Conservation (phyloP, 2,797 vertebrate genomes). For the Diplodus sargus region DNA sequence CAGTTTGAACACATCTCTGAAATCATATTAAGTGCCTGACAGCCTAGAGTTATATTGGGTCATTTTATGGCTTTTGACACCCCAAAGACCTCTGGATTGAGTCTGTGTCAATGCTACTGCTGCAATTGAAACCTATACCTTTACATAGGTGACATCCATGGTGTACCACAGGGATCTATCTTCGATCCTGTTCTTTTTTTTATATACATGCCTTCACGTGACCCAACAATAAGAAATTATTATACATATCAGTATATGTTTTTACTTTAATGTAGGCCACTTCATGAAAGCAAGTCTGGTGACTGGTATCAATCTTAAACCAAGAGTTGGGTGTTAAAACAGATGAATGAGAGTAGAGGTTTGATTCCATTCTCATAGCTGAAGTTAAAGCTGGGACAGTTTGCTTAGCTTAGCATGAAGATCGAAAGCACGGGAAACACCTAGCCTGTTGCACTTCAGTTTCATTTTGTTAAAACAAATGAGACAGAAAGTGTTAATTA, state of each 20-base stretch:
- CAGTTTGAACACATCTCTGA: neutral
- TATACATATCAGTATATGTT: neutral
- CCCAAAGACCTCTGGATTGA: neutral
- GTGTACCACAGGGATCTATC: constrained; percentile 1
- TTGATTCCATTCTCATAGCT: neutral
- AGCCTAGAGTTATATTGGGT: neutral
- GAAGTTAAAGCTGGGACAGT: neutral
- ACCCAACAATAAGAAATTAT: neutral
- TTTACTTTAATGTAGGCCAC: neutral
- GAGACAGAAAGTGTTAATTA: neutral
- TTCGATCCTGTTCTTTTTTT: neutral
- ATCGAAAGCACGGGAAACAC: neutral
- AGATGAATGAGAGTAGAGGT: neutral
- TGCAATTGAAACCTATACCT: neutral
- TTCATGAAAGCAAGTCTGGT: neutral
- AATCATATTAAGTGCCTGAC: neutral
- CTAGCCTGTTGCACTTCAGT: neutral
- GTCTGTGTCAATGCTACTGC: neutral
- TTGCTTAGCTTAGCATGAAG: neutral
- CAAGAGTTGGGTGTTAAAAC: neutral
- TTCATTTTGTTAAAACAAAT: neutral
- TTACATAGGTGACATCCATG: neutral
- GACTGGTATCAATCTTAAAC: neutral
- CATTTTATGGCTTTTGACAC: neutral
- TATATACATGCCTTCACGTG: neutral